Base-by-base conservation (phyloP, 1,140 invertebrate genomes). In the Lepidurus apus region DNA sequence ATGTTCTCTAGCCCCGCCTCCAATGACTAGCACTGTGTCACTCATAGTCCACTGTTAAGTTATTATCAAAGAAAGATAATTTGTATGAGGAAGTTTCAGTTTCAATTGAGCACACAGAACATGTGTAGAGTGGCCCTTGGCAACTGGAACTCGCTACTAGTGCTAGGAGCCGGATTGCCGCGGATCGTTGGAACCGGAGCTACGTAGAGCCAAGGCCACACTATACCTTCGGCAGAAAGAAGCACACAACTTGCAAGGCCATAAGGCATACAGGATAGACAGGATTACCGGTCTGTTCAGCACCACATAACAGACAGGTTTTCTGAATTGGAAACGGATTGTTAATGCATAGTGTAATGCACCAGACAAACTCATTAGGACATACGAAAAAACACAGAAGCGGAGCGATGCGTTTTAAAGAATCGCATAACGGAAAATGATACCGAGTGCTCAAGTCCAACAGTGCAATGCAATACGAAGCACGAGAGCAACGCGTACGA, bases 221-320 rank as follows among this genome's bases (percentile, higher is more conserved):
- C 53, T 65, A 17, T 65, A 65, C 53, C 53, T 65, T 65, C 21
- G n/a, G 53, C 53, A n/a, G 53, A 65, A 65, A 65, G 21, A 65
- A 7, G 53, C 53, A 65, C 9, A 65, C 17, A 21, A 65, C 53
- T 17, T 21, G 21, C 53, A 65, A 65, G 53, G 53, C 53, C 53
- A 65, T 10, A n/a, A n/a, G 17, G 21, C 9, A 65, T 17, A 65
- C 1, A 65, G 21, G 10, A 17, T 21, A 65, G 53, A 65, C 34
- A 65, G 21, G 53, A 65, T 65, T n/a, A 65, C n/a, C 53, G 53
- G 53, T 65, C 53, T 65, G 17, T 65, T 9, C 53, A 7, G 53
- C 53, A 7, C 53, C 8, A 65, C 17, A 65, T 21, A 65, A 65
- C 53, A 65, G 53, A 65, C 53, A 65, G 53, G 53, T 65, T 65